These are phyloP conservation scores for Emmelina monodactyla DNA, from an alignment of 2,888 invertebrate genomes.

Conservation along the genomic window DNA sequence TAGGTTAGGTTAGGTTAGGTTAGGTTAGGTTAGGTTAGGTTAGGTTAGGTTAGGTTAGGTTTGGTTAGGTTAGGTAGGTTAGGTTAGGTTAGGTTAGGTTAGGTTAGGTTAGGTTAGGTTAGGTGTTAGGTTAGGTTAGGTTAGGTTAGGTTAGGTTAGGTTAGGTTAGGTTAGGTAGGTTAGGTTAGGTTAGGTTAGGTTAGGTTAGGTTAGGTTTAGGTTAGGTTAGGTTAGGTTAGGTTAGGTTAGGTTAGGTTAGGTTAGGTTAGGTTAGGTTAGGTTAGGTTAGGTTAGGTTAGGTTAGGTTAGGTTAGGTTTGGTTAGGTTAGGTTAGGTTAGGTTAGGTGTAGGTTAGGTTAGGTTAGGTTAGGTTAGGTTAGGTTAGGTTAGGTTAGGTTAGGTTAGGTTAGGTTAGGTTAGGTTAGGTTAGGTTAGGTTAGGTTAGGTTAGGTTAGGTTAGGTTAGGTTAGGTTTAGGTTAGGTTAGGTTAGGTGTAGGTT, in stretches of 20 bases:
- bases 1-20: constrained; percentile 11
- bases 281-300: constrained; percentile 18
- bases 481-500: too few relatives aligned
- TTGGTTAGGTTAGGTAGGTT: constrained; percentile 11
- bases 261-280: constrained; percentile 13
- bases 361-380: constrained; percentile 21
- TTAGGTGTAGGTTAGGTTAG: too few relatives aligned
- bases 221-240: constrained; percentile 14
- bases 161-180: constrained; percentile 9
- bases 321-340: constrained; percentile 20
- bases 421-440: constrained; percentile 22
- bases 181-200: too few relatives aligned
- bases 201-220: too few relatives aligned
- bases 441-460: constrained; percentile 22
- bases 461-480: too few relatives aligned
- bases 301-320: constrained; percentile 20
- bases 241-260: constrained; percentile 13
- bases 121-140: constrained; percentile 13
- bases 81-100: constrained; percentile 9
- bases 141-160: constrained; percentile 11
- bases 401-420: constrained; percentile 21
- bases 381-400: constrained; percentile 20
- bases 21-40: constrained; percentile 14
- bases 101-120: constrained; percentile 15
- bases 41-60: constrained; percentile 12